Base-by-base conservation (phyloP, 1,140 invertebrate species). In the Teleopsis dalmanni region DNA sequence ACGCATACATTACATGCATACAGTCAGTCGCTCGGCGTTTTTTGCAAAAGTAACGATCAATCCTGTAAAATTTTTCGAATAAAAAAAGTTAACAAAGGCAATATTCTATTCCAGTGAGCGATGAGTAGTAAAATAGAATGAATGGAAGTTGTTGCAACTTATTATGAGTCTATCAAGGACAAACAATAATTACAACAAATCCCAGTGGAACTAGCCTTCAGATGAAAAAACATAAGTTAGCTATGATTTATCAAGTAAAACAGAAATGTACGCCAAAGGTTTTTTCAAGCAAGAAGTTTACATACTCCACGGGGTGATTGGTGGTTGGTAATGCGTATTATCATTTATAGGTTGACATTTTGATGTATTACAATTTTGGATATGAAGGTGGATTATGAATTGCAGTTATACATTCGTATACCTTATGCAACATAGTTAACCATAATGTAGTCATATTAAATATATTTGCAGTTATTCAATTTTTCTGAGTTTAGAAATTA, bases 191-290 rank as follows among this genome's bases (percentile, higher is more conserved):
- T 23, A 40, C 21, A 22, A 40, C 25, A 1, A 40, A 23, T 40
- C 37, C 37, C 37, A 40, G 14, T 40, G 37, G 37, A 21, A 23
- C 7, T 40, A 40, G 25, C 10, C 22, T 23, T 23, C 25, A 40
- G 4, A 40, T 23, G 37, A 23, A 21, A 40, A 40, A 40, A 18
- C 37, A 40, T 40, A 40, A 40, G 37, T 40, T 40, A 40, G 22
- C 22, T 23, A 23, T 40, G 37, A 40, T 40, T 40, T 40, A 23
- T 40, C 37, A 40, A 40, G 22, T n/a, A 23, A 25, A 22, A n/a
- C n/a, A n/a, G n/a, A n/a, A n/a, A n/a, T n/a, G n/a, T n/a, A n/a
- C n/a, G n/a, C n/a, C n/a, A n/a, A n/a, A n/a, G n/a, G n/a, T n/a
- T n/a, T n/a, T n/a, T n/a, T n/a, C n/a, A n/a, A n/a, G n/a, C n/a